Percentiles rank a stretch among this genome's conserved stretches.
Conservation (phyloP, 2,888 invertebrate species). For the Drosophila nigricruria region DNA sequence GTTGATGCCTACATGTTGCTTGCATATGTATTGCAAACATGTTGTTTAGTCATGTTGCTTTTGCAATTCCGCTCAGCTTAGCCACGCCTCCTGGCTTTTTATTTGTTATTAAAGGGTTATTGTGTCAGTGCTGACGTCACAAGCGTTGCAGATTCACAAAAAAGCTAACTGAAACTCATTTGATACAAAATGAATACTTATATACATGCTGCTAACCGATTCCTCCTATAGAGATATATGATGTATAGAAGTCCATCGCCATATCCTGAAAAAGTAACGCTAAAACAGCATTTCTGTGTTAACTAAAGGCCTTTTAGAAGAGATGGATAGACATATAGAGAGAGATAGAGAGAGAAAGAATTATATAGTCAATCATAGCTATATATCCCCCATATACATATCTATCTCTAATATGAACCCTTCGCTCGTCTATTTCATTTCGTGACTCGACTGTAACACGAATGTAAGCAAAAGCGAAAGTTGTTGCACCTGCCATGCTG, state of each 20-base stretch:
- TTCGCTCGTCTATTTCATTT: not conserved
- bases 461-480: not conserved
- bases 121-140: constrained; percentile 77
- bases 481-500: constrained; percentile 21
- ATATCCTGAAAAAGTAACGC: no score
- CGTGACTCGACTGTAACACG: not conserved
- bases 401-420: not conserved
- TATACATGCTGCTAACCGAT: not conserved
- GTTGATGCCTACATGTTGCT: not conserved
- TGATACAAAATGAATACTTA: not conserved
- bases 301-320: not conserved
- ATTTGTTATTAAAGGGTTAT: constrained; percentile 34
- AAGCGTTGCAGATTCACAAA: not conserved
- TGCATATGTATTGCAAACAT: not conserved
- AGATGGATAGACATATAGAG: not conserved
- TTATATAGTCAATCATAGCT: not conserved
- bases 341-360: not conserved
- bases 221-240: no score
- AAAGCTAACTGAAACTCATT: not conserved
- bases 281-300: not conserved
- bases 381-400: not conserved
- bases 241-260: not conserved
- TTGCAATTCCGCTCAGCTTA: not conserved
- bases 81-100: not conserved
- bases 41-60: not conserved